Conservation (phyloP, 2,888 invertebrate genomes). For the Diplazon laetatorius region DNA sequence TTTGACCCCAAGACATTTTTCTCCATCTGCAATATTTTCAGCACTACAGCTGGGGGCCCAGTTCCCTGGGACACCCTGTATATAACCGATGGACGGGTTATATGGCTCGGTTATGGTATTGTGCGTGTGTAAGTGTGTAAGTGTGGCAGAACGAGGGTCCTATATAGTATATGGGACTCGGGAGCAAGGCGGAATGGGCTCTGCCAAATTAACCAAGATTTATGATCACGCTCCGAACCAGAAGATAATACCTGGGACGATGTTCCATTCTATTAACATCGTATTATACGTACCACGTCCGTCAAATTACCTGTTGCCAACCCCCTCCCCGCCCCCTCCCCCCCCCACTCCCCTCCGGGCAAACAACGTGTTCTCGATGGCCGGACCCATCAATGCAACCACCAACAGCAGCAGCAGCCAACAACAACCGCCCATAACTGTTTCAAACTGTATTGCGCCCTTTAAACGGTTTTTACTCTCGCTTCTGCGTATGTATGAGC, state of each 20-base stretch:
- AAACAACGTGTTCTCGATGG: conserved; percentile 33
- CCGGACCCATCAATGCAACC: not conserved
- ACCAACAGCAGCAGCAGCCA: not conserved
- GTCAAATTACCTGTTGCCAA: conserved; percentile 62
- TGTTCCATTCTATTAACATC: conserved; percentile 79
- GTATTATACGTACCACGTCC: conserved; percentile 58
- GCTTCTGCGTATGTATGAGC: conserved; percentile 14
- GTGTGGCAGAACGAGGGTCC: conserved; percentile 57
- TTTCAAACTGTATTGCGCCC: conserved; percentile 30
- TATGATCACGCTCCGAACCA: conserved; percentile 73
- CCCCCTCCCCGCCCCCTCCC: too few relatives aligned
- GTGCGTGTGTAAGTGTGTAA: conserved; percentile 10
- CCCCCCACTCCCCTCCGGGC: too few relatives aligned
- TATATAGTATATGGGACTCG: too few relatives aligned
- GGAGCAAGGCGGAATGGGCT: conserved; percentile 75
- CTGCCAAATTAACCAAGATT: conserved; percentile 81
- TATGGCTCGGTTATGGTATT: conserved; percentile 29
- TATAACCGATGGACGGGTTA: too few relatives aligned
- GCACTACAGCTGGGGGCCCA: too few relatives aligned
- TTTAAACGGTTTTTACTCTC: conserved; percentile 66
- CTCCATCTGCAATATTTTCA: too few relatives aligned
- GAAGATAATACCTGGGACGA: conserved; percentile 66
- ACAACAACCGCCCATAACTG: not conserved
- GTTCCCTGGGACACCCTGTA: too few relatives aligned
- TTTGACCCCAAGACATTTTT: too few relatives aligned